Percentiles rank a stretch among this genome's conserved stretches.
phyloP scores from a whole-genome alignment of 2,888 invertebrate genomes.

The Cantharis nigra region DNA sequence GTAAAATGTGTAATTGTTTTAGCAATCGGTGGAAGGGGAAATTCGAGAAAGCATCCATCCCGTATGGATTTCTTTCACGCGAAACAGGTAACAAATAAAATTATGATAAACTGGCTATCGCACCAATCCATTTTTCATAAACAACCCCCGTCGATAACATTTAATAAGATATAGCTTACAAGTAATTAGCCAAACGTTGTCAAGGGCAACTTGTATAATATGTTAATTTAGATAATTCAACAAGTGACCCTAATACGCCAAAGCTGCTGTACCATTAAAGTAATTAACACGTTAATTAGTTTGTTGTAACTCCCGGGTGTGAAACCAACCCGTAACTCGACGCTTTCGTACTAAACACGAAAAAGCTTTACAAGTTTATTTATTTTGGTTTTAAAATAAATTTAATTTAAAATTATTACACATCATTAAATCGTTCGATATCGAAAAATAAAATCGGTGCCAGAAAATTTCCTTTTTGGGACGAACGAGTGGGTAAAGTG shows the following conservation, averaged over 20 bases:
- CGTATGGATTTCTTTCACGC: neutral
- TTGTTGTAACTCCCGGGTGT: constrained; percentile 9
- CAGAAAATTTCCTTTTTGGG: neutral
- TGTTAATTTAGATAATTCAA: constrained; percentile 18
- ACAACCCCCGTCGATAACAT: neutral
- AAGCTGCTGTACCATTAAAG: constrained; percentile 13
- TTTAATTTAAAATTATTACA: neutral
- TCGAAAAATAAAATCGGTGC: neutral
- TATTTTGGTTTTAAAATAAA: neutral
- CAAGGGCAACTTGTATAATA: constrained; percentile 5
- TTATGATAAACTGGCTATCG: neutral
- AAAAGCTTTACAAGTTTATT: neutral
- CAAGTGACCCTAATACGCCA: constrained; percentile 16
- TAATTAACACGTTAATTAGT: constrained; percentile 22
- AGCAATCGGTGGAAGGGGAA: neutral
- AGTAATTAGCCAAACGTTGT: constrained; percentile 1
- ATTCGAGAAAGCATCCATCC: neutral
- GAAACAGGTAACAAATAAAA: neutral
- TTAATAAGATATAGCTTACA: neutral
- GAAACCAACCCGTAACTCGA: constrained; percentile 3
- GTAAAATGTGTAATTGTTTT: neutral
- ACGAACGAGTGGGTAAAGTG: neutral
- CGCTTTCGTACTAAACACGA: neutral
- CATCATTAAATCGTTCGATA: neutral
- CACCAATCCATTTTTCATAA: neutral